Conservation (phyloP, 2,888 invertebrate species). For the Lasioglossum zephyrum region DNA sequence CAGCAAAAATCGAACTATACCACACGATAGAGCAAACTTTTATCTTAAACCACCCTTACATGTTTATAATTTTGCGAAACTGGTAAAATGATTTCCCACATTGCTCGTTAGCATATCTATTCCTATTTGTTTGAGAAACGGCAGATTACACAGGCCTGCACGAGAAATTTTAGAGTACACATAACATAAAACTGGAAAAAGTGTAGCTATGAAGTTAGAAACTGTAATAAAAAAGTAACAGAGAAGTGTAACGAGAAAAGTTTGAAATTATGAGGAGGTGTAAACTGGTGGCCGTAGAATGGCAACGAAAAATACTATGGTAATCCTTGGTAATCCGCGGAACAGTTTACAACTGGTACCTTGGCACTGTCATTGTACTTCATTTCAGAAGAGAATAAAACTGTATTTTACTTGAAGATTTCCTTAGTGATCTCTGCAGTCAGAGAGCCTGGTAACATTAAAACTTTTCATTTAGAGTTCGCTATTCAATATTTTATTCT, state of each 20-base stretch:
- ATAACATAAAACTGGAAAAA: not conserved
- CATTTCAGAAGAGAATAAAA: slow-evolving; percentile 3
- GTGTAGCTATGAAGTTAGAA: not conserved
- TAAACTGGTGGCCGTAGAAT: slow-evolving; percentile 9
- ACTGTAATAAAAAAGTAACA: slow-evolving; percentile 12
- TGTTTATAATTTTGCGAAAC: not conserved
- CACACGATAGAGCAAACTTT: too few relatives aligned
- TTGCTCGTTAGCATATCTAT: not conserved
- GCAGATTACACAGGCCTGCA: not conserved
- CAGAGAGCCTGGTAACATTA: not conserved
- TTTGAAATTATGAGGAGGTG: slow-evolving; percentile 25
- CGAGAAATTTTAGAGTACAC: not conserved
- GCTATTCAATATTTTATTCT: not conserved
- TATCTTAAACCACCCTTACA: too few relatives aligned
- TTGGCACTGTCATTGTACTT: slow-evolving; percentile 9
- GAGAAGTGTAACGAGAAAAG: slow-evolving; percentile 26
- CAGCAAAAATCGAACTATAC: too few relatives aligned
- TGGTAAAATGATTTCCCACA: not conserved
- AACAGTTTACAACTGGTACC: slow-evolving; percentile 15
- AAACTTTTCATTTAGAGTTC: not conserved
- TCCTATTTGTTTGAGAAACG: not conserved
- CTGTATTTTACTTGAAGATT: not conserved
- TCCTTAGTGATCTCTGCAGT: not conserved
- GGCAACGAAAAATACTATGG: slow-evolving; percentile 17
- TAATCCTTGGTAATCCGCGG: slow-evolving; percentile 17